Evolutionary conservation across 2,888 invertebrate genomes (phyloP).

Genomic region (Selenia dentaria): DNA sequence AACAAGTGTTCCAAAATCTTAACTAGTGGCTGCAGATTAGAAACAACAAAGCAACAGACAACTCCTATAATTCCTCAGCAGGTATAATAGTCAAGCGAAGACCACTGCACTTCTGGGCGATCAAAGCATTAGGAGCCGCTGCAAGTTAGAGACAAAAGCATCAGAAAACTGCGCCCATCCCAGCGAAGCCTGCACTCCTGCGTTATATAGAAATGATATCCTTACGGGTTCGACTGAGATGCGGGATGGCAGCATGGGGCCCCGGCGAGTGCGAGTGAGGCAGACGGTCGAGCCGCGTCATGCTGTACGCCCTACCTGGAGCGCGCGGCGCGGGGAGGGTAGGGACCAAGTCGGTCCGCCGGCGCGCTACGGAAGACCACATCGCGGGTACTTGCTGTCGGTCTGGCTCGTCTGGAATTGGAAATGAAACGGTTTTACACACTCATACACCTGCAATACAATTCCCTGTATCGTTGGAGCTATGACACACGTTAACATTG

Average conservation of each 20-base stretch:
- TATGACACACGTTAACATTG: too few relatives aligned
- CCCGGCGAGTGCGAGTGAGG: constrained; percentile 53
- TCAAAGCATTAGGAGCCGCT: constrained; percentile 5
- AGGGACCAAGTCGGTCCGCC: constrained; percentile 96
- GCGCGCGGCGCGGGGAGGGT: constrained; percentile 89
- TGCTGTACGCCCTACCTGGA: constrained; percentile 93
- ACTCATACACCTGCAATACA: too few relatives aligned
- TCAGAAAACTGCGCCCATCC: neutral
- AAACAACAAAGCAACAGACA: too few relatives aligned
- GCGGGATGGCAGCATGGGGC: constrained; percentile 43
- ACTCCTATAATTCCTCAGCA: too few relatives aligned
- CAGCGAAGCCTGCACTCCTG: constrained; percentile 14
- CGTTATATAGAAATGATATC: constrained; percentile 19
- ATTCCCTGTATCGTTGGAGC: too few relatives aligned
- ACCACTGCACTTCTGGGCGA: neutral
- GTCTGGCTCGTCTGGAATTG: constrained; percentile 64
- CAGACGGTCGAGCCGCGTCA: constrained; percentile 93
- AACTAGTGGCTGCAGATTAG: neutral
- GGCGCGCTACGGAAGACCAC: constrained; percentile 92
- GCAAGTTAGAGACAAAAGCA: constrained; percentile 16
- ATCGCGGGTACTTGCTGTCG: constrained; percentile 80
- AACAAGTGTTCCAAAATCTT: too few relatives aligned
- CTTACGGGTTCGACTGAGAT: constrained; percentile 72
- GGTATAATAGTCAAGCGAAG: too few relatives aligned
- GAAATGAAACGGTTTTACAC: too few relatives aligned